A percentile compares a stretch with the other conserved stretches of the same genome.
phyloP scores from a whole-genome alignment of 2,113 vertebrate species.

The Cyprichromis sp. region DNA sequence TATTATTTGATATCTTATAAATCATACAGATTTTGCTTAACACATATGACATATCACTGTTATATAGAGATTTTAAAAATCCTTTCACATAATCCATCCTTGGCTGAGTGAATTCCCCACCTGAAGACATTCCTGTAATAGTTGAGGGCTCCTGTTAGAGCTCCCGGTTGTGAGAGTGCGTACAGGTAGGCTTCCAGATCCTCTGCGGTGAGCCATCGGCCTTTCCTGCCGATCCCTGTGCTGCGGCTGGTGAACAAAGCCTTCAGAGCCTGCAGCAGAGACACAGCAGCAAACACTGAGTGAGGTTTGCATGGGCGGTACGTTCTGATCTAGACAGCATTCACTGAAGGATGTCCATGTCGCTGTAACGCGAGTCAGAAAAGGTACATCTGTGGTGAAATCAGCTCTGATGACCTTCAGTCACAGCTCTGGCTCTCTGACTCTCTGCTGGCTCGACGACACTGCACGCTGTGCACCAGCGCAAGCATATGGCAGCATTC shows the following conservation, averaged over 20 bases:
- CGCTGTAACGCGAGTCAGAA: not conserved
- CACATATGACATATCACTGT: not conserved
- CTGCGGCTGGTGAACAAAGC: constrained; percentile 86
- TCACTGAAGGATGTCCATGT: not conserved
- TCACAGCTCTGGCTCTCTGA: not conserved
- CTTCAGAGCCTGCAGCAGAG: constrained; percentile 77
- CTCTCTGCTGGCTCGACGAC: not conserved
- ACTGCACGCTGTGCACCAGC: not conserved
- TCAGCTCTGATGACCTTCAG: not conserved
- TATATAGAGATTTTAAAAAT: not conserved
- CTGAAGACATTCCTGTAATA: constrained; percentile 95
- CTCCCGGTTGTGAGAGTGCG: constrained; percentile 91
- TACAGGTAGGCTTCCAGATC: constrained; percentile 94
- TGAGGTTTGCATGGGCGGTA: not conserved
- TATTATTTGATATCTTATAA: not conserved
- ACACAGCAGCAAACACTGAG: not conserved
- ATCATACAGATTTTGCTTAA: not conserved
- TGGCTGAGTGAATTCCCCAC: constrained; percentile 54
- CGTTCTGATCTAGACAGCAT: not conserved
- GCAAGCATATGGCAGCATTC: not conserved
- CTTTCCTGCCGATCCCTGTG: constrained; percentile 87
- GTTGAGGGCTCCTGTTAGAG: constrained; percentile 90
- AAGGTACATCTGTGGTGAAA: not conserved
- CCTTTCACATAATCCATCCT: not conserved
- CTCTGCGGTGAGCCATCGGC: constrained; percentile 82